Evolutionary conservation across 1,140 invertebrate genomes (phyloP).

Genomic region (Idris sp.): DNA sequence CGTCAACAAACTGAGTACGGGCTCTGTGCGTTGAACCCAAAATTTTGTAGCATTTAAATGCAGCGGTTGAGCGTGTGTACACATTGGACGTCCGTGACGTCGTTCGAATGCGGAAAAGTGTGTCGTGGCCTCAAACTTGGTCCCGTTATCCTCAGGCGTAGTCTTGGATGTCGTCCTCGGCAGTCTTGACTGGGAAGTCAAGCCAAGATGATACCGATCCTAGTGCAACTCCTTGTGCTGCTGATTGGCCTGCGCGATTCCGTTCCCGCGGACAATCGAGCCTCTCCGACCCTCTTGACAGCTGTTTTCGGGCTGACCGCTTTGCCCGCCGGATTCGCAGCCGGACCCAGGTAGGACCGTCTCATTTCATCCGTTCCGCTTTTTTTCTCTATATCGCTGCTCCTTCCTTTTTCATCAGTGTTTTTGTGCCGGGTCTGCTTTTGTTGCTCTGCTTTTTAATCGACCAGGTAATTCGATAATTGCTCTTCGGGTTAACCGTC

Average conservation of each 20-base stretch:
- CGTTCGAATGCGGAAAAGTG: conserved; percentile 69
- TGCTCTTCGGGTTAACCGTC: conserved; percentile 50
- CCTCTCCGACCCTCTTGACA: conserved; percentile 39
- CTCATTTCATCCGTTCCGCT: conserved; percentile 5
- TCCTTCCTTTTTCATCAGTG: conserved; percentile 7
- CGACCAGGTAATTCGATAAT: conserved; percentile 58
- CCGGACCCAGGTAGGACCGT: conserved; percentile 69
- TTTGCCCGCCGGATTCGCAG: conserved; percentile 67
- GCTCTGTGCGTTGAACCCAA: conserved; percentile 39
- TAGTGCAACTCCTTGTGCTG: conserved; percentile 65
- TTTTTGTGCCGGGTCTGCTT: too few species aligned
- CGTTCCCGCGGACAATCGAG: conserved; percentile 60
- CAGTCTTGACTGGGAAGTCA: conserved; percentile 75
- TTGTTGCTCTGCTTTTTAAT: conserved; percentile 45
- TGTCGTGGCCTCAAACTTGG: conserved; percentile 76
- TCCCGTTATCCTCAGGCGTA: conserved; percentile 74
- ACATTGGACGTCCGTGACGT: conserved; percentile 46
- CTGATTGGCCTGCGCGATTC: conserved; percentile 65
- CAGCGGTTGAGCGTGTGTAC: conserved; percentile 32
- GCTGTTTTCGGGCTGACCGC: conserved; percentile 62
- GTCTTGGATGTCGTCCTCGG: conserved; percentile 68
- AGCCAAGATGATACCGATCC: conserved; percentile 73
- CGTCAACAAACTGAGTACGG: too few species aligned
- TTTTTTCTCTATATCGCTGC: not conserved
- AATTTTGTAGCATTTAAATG: conserved; percentile 21